Conservation (phyloP, 2,113 vertebrate species). For the Pyxicephalus adspersus region DNA sequence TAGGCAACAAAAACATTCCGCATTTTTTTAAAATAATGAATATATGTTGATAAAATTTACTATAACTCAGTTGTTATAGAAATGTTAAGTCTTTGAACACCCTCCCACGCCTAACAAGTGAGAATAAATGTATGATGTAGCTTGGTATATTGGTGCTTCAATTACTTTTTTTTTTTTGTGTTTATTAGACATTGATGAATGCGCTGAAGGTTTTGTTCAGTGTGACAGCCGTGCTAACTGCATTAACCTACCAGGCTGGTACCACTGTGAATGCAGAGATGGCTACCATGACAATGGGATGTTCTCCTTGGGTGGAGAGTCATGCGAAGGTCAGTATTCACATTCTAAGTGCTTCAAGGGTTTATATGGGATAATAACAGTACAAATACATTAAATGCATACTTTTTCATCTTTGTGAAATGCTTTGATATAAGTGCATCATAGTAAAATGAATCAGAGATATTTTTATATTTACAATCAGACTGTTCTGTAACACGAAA, state of each 20-base stretch:
- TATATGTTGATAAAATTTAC: too few relatives aligned
- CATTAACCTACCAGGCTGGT: slow-evolving; percentile 98
- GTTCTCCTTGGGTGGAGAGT: slow-evolving; percentile 91
- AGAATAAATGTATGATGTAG: background rate
- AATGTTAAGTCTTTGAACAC: background rate
- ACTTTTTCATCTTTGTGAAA: background rate
- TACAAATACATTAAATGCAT: background rate
- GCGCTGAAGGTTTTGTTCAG: slow-evolving; percentile 91
- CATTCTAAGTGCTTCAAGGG: background rate
- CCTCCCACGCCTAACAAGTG: background rate
- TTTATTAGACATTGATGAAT: slow-evolving; percentile 93
- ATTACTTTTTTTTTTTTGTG: slow-evolving; percentile 37
- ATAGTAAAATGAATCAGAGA: background rate
- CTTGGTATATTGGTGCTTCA: background rate
- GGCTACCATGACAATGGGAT: slow-evolving; percentile 98
- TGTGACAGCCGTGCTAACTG: slow-evolving; percentile 94
- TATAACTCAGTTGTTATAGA: too few relatives aligned
- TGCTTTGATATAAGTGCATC: background rate
- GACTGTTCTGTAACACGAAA: background rate
- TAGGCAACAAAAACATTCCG: too few relatives aligned
- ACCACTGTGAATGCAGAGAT: slow-evolving; percentile 96
- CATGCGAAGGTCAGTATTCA: slow-evolving; percentile 89
- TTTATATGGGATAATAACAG: background rate
- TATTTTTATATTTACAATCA: background rate
- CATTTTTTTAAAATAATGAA: too few relatives aligned